Percentiles rank a stretch among this genome's conserved stretches.
These are phyloP conservation scores for Diarsia mendica DNA, from an alignment of 2,888 invertebrate genomes.

Conservation along the genomic window DNA sequence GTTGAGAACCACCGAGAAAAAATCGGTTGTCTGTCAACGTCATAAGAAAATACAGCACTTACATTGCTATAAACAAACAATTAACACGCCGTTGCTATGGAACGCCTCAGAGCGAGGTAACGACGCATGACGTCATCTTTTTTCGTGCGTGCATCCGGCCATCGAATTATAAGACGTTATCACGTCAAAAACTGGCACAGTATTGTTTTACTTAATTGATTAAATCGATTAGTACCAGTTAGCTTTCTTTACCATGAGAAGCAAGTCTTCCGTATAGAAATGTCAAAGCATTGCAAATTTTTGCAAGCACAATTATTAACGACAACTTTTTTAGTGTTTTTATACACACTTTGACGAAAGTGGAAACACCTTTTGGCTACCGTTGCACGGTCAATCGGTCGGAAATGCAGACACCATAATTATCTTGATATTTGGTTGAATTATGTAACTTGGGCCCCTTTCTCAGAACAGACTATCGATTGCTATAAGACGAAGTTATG, in stretches of 20 bases:
- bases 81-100: no score
- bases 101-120: no score
- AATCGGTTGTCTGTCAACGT: no score
- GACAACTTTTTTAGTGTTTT: no score
- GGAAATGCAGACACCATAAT: neutral
- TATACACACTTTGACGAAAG: no score
- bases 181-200: conserved; percentile 5
- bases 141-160: no score
- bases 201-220: conserved; percentile 5
- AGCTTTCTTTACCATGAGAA: conserved; percentile 47
- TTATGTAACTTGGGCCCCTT: neutral
- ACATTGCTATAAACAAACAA: no score
- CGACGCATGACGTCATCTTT: no score
- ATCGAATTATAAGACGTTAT: no score
- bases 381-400: neutral
- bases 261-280: conserved; percentile 42
- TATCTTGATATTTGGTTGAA: neutral
- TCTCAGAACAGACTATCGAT: neutral
- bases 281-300: conserved; percentile 46
- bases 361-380: neutral
- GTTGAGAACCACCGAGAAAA: neutral
- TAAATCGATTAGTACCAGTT: conserved; percentile 38
- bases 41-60: no score
- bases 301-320: conserved; percentile 29
- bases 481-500: neutral